phyloP scores from a whole-genome alignment of 2,888 invertebrate species.

The Bhutanitis thaidina region DNA sequence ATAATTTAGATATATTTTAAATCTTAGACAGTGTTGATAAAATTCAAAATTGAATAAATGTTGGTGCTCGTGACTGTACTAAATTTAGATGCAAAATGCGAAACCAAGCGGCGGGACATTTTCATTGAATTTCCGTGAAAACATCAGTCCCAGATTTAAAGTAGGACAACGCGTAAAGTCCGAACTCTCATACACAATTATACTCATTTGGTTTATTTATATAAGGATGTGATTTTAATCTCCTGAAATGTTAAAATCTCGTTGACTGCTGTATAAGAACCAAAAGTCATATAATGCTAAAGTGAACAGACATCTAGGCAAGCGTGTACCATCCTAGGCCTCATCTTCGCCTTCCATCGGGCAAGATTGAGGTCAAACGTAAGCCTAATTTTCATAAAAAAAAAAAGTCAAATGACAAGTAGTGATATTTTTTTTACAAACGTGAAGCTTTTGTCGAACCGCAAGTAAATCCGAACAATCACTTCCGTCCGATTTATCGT shows the following conservation, averaged over 20 bases:
- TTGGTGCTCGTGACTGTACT: neutral
- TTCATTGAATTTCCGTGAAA: slow-evolving; percentile 27
- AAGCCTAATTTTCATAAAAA: slow-evolving; percentile 14
- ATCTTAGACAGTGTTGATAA: no score
- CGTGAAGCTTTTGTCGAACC: slow-evolving; percentile 38
- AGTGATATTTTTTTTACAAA: slow-evolving; percentile 29
- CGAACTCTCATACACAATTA: slow-evolving; percentile 11
- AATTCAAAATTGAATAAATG: no score
- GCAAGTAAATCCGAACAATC: slow-evolving; percentile 39
- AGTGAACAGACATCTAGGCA: no score
- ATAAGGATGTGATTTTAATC: slow-evolving; percentile 2
- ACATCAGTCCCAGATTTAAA: slow-evolving; percentile 29
- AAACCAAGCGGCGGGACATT: slow-evolving; percentile 10
- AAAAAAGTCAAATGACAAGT: slow-evolving; percentile 3
- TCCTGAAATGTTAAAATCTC: slow-evolving; percentile 2
- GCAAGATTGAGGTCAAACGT: no score
- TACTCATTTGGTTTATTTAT: neutral
- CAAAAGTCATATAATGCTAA: no score
- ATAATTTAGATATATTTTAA: no score
- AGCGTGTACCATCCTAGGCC: no score
- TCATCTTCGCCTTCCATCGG: no score
- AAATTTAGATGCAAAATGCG: slow-evolving; percentile 4
- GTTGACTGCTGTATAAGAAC: no score
- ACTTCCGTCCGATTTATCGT: slow-evolving; percentile 53
- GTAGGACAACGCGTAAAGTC: slow-evolving; percentile 25